Conservation (phyloP, 2,888 invertebrate species). For the Drosophila siamana region DNA sequence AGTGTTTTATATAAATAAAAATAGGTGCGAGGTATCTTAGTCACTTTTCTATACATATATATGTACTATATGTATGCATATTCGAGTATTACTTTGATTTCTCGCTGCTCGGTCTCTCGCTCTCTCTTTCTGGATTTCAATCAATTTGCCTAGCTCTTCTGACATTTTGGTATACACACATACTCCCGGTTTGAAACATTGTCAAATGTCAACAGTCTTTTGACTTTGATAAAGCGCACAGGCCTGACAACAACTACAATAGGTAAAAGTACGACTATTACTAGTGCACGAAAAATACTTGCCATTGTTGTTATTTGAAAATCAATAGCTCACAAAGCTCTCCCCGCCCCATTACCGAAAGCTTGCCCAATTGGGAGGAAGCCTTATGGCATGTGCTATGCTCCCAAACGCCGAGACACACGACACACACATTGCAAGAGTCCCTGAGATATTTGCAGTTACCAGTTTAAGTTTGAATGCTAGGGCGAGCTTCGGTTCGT, state of each 20-base stretch:
- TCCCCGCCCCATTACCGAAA: not conserved
- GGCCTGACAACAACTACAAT: constrained; percentile 6
- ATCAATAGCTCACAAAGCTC: constrained; percentile 56
- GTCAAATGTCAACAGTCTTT: not conserved
- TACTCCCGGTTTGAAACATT: not conserved
- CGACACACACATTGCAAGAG: constrained; percentile 11
- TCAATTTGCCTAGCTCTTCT: not conserved
- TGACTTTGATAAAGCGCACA: constrained; percentile 13
- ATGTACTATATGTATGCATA: too few relatives aligned
- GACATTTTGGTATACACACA: not conserved
- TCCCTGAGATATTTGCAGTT: constrained; percentile 1
- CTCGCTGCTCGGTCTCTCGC: too few relatives aligned
- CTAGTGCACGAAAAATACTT: constrained; percentile 23
- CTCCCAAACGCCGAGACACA: constrained; percentile 19
- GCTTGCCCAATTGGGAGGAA: constrained; percentile 26
- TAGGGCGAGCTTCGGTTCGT: constrained; percentile 51
- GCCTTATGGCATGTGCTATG: constrained; percentile 52
- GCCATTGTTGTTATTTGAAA: constrained; percentile 50
- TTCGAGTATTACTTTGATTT: too few relatives aligned
- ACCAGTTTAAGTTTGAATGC: constrained; percentile 8
- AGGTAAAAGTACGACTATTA: not conserved
- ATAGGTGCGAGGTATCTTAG: too few relatives aligned
- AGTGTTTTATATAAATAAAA: too few relatives aligned
- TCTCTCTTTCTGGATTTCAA: too few relatives aligned
- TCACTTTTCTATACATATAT: too few relatives aligned